Evolutionary conservation across 2,113 vertebrate species (phyloP).

Genomic region (Murina feae): DNA sequence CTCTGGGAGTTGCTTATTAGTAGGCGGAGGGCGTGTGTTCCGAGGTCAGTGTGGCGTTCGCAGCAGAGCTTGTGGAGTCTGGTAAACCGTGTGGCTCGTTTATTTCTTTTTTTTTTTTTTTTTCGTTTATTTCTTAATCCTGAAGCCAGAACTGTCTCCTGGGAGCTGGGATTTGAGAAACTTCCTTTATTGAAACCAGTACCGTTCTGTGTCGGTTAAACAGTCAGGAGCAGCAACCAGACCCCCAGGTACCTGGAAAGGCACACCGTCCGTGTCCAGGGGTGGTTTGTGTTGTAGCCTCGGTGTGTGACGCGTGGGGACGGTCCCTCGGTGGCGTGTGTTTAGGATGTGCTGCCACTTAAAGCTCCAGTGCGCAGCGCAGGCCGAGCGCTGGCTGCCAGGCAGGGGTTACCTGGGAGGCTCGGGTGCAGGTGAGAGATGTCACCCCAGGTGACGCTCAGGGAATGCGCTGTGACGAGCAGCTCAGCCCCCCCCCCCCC

Average conservation of each 20-base stretch:
- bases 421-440: background rate
- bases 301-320: background rate
- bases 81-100: background rate
- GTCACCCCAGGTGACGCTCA: background rate
- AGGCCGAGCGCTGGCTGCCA: background rate
- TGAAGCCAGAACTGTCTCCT: background rate
- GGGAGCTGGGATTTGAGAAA: background rate
- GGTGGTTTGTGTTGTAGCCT: conserved; percentile 12
- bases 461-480: background rate
- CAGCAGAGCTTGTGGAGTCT: background rate
- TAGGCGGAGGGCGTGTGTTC: background rate
- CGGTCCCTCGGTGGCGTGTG: conserved; percentile 5
- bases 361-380: background rate
- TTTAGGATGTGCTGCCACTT: background rate
- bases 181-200: background rate
- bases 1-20: background rate
- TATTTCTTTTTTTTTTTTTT: too few species aligned
- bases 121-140: background rate
- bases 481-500: too few species aligned
- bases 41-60: background rate
- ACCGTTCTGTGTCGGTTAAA: background rate
- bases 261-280: background rate
- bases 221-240: background rate
- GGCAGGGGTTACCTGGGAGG: background rate
- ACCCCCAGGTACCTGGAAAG: background rate